These are phyloP conservation scores for Schlechtendalia chinensis DNA, from an alignment of 1,140 invertebrate genomes.

Conservation along the genomic window DNA sequence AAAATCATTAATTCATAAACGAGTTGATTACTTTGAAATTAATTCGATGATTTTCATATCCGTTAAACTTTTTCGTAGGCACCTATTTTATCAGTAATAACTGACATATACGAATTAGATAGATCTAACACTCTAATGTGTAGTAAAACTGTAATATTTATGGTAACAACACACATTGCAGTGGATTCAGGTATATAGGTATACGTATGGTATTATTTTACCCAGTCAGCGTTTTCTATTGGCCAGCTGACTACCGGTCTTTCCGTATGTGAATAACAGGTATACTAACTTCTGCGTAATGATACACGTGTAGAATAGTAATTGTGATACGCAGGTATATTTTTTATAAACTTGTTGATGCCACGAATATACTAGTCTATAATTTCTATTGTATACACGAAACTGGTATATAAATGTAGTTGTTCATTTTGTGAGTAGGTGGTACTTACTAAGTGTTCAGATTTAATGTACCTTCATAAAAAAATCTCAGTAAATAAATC, in stretches of 20 bases:
- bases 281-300: background rate
- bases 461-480: no score
- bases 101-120: no score
- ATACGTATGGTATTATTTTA: background rate
- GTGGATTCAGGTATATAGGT: no score
- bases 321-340: background rate
- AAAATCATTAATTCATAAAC: no score
- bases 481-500: no score
- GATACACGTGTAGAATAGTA: constrained; percentile 5
- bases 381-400: background rate
- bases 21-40: no score
- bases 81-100: no score
- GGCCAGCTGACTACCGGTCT: background rate
- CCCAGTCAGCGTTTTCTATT: constrained; percentile 29
- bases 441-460: no score
- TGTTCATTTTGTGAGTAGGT: background rate
- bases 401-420: background rate
- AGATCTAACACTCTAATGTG: no score
- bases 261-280: background rate
- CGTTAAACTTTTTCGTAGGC: no score
- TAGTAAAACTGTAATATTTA: constrained; percentile 8
- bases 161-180: background rate
- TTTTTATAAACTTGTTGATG: background rate
- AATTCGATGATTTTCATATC: no score
- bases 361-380: background rate